Percentiles rank a stretch among this genome's conserved stretches.
Conservation (phyloP, 1,140 invertebrate genomes). For the Ceratina australensis region DNA sequence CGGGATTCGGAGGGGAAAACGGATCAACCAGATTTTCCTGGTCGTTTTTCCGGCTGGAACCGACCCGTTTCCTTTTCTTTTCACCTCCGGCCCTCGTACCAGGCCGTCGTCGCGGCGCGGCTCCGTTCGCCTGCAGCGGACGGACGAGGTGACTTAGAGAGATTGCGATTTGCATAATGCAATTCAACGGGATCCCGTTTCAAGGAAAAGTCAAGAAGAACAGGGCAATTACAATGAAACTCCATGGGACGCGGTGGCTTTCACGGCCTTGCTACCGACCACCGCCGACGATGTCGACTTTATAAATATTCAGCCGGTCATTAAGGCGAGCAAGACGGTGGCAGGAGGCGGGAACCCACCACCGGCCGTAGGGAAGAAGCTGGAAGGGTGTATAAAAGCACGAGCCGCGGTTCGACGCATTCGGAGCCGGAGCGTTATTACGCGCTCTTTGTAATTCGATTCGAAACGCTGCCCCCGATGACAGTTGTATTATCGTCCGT, state of each 20-base stretch:
- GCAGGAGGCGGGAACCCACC: background rate
- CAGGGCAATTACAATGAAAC: constrained; percentile 79
- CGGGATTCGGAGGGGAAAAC: background rate
- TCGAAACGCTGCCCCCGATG: constrained; percentile 54
- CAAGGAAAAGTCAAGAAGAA: constrained; percentile 78
- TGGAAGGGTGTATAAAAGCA: constrained; percentile 59
- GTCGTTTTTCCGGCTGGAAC: constrained; percentile 36
- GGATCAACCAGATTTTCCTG: constrained; percentile 59
- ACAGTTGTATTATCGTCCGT: constrained; percentile 7
- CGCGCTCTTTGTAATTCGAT: constrained; percentile 63
- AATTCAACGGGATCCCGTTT: constrained; percentile 77
- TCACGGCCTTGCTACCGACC: constrained; percentile 72
- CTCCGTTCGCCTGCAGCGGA: constrained; percentile 38
- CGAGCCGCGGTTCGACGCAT: constrained; percentile 42
- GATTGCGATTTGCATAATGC: constrained; percentile 79
- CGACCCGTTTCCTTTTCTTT: constrained; percentile 30
- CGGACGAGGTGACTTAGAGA: constrained; percentile 74
- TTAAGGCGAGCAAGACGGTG: constrained; percentile 67
- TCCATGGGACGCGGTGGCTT: constrained; percentile 75
- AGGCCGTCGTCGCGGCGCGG: constrained; percentile 4
- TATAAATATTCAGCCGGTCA: constrained; percentile 78
- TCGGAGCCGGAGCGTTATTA: constrained; percentile 51
- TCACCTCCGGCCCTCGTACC: constrained; percentile 37
- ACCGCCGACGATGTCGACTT: constrained; percentile 69
- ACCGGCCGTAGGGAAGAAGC: background rate